Percentiles rank a stretch among this genome's conserved stretches.
These are phyloP conservation scores for Argentina silus DNA, from an alignment of 2,797 vertebrate species.

Conservation along the genomic window DNA sequence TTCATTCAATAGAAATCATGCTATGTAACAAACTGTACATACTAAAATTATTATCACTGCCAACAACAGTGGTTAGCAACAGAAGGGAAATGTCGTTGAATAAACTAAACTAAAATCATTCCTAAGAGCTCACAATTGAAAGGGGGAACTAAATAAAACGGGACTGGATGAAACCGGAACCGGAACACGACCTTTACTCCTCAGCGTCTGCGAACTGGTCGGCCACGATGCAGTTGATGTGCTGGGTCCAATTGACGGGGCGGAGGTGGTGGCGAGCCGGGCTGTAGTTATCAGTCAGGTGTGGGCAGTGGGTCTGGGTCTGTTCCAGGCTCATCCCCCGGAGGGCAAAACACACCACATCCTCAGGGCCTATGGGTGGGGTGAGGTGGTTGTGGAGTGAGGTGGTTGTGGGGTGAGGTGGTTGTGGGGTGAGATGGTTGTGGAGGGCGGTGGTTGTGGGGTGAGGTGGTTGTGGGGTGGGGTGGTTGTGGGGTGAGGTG, in stretches of 20 bases:
- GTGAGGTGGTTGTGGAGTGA: not conserved
- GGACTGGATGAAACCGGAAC: not conserved
- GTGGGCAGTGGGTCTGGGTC: not conserved
- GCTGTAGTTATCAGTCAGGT: conserved; percentile 44
- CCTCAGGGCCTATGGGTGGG: conserved; percentile 65
- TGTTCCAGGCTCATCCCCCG: conserved; percentile 34
- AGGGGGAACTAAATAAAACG: conserved; percentile 21
- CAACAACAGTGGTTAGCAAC: not conserved
- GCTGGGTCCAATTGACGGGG: conserved; percentile 54
- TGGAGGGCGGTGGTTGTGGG: no score
- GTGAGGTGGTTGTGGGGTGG: no score
- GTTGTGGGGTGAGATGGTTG: no score
- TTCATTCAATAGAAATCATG: not conserved
- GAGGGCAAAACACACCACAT: conserved; percentile 50
- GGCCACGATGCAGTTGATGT: conserved; percentile 12
- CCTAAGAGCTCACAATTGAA: conserved; percentile 27
- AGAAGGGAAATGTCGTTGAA: not conserved
- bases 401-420: no score
- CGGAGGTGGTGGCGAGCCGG: conserved; percentile 61
- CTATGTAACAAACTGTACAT: not conserved
- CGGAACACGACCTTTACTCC: conserved; percentile 35
- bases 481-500: no score
- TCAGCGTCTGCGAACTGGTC: conserved; percentile 75
- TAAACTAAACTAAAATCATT: conserved; percentile 39
- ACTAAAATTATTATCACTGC: not conserved